Base-by-base conservation (phyloP, 2,113 vertebrate genomes). In the Rhinogobius similis region DNA sequence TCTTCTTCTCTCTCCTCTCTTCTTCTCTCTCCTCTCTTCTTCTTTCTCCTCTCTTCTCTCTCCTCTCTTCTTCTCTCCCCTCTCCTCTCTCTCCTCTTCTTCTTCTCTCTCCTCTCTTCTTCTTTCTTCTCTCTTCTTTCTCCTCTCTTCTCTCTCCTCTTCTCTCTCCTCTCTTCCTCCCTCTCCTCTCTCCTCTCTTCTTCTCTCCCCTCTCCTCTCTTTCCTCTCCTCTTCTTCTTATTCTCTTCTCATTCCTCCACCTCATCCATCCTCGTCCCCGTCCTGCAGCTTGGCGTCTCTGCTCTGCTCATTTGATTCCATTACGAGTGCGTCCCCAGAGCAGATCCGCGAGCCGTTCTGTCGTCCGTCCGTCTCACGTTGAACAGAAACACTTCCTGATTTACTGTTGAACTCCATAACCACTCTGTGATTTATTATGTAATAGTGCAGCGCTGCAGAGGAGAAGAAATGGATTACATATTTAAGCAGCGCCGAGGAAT, bases 151-250 rank as follows among this genome's bases (percentile, higher is more conserved):
- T 73, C 72, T 56, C 0, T 46, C 56, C 72, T 72, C 5, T 13
- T 1, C 44, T 84, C 88, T 77, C 20, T 71, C 87, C 86, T 81
- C 77, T 62, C 1, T 84, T 81, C 84, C 76, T 68, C 64, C 74
- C 68, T 72, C 23, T 73, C 86, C 82, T 73, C 83, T 8, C 70
- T 70, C 16, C 68, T 62, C 68, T 68, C 76, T 83, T 78, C 65
- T 80, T 75, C 73, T 62, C 67, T 64, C 69, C 76, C 71, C 77
- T 53, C 59, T 76, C 75, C 71, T 81, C 61, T 67, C 46, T 64
- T 68, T 81, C 11, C 81, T 55, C 2, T 61, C 63, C 75, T 81
- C 41, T 87, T 77, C 68, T 52, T 85, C 83, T 87, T 62, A 63
- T 23, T 68, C 0, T 39, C n/a, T 29, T 79, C 44, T 62, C 38